Conservation (phyloP, 2,797 vertebrate genomes). For the Spheniscus humboldti region DNA sequence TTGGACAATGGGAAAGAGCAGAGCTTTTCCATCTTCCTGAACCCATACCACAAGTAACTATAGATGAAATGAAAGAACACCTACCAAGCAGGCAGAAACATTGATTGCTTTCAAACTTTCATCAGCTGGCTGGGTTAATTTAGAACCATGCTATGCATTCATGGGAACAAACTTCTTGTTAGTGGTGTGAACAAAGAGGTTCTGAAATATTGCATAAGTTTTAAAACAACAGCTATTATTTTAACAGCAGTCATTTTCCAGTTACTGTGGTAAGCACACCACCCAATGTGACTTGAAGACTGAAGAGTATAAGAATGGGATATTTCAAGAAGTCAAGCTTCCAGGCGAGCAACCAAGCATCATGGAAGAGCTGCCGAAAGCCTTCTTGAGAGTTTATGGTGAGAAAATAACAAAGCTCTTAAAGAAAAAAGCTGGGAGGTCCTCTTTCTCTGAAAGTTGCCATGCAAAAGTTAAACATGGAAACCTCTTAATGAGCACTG, state of each 20-base stretch:
- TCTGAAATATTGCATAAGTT: not conserved
- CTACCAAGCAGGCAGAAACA: not conserved
- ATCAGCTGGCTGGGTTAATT: not conserved
- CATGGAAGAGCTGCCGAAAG: not conserved
- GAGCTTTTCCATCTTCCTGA: not conserved
- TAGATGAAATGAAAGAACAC: not conserved
- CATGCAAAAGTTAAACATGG: not conserved
- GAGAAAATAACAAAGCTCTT: constrained; percentile 23
- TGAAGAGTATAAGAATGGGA: not conserved
- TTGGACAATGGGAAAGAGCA: not conserved
- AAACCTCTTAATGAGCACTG: constrained; percentile 9
- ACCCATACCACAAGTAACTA: not conserved
- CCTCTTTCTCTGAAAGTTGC: not conserved
- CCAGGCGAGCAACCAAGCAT: not conserved
- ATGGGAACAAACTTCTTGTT: not conserved
- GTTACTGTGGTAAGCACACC: not conserved
- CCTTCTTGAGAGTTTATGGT: not conserved
- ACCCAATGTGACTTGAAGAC: not conserved
- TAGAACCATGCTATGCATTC: not conserved
- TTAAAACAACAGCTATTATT: not conserved
- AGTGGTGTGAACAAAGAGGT: not conserved
- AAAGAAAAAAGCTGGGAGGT: not conserved
- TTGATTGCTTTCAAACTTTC: not conserved
- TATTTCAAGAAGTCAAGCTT: not conserved
- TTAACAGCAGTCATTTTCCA: not conserved